A percentile compares a stretch with the other conserved stretches of the same genome.
Conservation (phyloP, 1,140 invertebrate genomes). For the Chrysomallon squamiferum region DNA sequence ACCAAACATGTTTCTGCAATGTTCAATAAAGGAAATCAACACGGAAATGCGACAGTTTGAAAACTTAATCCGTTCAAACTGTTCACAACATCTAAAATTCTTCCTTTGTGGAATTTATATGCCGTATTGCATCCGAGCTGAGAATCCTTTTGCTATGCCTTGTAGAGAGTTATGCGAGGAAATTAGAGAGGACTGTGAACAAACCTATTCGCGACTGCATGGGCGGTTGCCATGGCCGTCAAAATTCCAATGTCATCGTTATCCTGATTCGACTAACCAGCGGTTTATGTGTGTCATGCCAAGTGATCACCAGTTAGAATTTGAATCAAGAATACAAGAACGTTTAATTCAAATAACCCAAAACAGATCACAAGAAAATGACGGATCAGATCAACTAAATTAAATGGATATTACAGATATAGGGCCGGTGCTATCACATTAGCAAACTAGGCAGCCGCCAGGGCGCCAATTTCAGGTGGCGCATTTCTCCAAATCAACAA, state of each 20-base stretch:
- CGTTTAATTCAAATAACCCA: too few species aligned
- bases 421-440: too few species aligned
- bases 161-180: constrained; percentile 37
- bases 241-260: constrained; percentile 50
- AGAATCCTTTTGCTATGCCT: constrained; percentile 27
- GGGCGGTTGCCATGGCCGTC: constrained; percentile 36
- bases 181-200: constrained; percentile 17
- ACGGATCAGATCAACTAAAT: too few species aligned
- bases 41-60: constrained; percentile 27
- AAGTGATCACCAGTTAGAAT: constrained; percentile 2
- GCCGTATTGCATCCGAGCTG: constrained; percentile 25
- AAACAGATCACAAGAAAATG: too few species aligned
- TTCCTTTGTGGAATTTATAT: constrained; percentile 35
- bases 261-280: constrained; percentile 15
- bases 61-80: constrained; percentile 15
- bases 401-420: too few species aligned
- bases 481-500: too few species aligned
- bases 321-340: too few species aligned
- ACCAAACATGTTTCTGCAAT: constrained; percentile 41
- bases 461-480: too few species aligned
- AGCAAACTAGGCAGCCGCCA: too few species aligned
- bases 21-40: constrained; percentile 13
- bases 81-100: constrained; percentile 25
- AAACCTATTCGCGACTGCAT: constrained; percentile 18
- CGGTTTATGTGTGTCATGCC: constrained; percentile 23